Conservation (phyloP, 2,113 vertebrate genomes). For the Heloderma charlesbogerti region DNA sequence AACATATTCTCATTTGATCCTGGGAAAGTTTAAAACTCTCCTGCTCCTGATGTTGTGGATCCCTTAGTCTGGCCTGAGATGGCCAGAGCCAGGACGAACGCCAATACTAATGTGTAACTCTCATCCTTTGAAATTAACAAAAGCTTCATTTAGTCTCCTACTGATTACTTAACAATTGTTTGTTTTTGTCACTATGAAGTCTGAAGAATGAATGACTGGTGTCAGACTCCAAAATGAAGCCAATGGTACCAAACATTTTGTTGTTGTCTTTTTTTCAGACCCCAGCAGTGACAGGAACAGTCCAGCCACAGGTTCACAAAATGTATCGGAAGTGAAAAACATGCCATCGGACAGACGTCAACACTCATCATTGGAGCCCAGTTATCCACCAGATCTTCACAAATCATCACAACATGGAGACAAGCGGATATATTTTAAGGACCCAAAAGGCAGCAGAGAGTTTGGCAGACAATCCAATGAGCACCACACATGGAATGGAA, state of each 20-base stretch:
- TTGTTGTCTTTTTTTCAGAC: constrained; percentile 89
- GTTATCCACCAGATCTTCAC: constrained; percentile 89
- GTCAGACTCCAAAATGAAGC: constrained; percentile 41
- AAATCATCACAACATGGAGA: constrained; percentile 91
- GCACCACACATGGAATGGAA: constrained; percentile 91
- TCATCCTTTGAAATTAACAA: constrained; percentile 70
- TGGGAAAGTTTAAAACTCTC: constrained; percentile 55
- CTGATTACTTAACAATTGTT: constrained; percentile 78
- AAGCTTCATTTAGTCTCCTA: constrained; percentile 70
- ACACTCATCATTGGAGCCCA: constrained; percentile 87
- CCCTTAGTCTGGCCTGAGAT: constrained; percentile 56
- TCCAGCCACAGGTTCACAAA: constrained; percentile 91
- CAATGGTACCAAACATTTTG: constrained; percentile 72
- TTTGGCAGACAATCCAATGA: constrained; percentile 84
- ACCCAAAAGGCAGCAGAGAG: constrained; percentile 81
- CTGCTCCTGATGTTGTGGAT: constrained; percentile 38
- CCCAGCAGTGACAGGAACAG: constrained; percentile 86
- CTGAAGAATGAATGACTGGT: constrained; percentile 66
- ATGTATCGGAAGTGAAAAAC: constrained; percentile 93
- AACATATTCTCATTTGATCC: constrained; percentile 53
- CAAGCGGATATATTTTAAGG: constrained; percentile 81
- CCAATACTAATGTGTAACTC: constrained; percentile 68
- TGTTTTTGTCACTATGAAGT: constrained; percentile 80
- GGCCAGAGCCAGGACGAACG: constrained; percentile 51
- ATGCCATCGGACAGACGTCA: constrained; percentile 80